Conservation (phyloP, 1,140 invertebrate species). For the Chlorops oryzae region DNA sequence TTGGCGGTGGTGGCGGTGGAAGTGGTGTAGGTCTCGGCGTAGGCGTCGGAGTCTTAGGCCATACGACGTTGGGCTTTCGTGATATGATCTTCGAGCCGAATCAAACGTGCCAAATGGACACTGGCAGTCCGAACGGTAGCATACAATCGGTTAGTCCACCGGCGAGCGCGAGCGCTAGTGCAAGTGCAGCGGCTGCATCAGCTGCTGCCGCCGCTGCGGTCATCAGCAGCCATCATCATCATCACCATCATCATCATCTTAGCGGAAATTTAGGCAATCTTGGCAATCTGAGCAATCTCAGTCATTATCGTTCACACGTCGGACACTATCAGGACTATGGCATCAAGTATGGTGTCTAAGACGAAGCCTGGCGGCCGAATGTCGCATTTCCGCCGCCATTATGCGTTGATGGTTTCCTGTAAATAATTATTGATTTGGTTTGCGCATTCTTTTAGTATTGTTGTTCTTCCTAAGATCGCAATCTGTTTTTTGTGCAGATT, state of each 20-base stretch:
- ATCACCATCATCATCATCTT: slow-evolving; percentile 42
- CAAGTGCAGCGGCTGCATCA: slow-evolving; percentile 27
- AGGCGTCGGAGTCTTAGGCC: slow-evolving; percentile 7
- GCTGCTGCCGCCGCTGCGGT: slow-evolving; percentile 35
- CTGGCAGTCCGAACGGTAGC: slow-evolving; percentile 44
- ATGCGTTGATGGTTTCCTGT: too few species aligned
- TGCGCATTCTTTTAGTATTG: too few species aligned
- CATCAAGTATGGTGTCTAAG: slow-evolving; percentile 47
- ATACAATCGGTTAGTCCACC: slow-evolving; percentile 42
- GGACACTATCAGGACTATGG: slow-evolving; percentile 47
- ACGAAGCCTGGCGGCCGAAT: background rate
- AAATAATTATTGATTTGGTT: too few species aligned
- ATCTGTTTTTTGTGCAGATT: too few species aligned
- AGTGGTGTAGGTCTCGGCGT: too few species aligned
- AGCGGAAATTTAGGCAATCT: slow-evolving; percentile 43
- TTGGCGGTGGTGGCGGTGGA: too few species aligned
- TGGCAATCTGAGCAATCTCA: slow-evolving; percentile 40
- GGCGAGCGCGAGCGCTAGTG: slow-evolving; percentile 16
- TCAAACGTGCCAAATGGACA: slow-evolving; percentile 44
- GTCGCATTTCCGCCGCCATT: too few species aligned
- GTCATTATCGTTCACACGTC: slow-evolving; percentile 43
- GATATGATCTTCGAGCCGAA: slow-evolving; percentile 48
- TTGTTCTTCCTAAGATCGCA: too few species aligned
- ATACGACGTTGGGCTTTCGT: slow-evolving; percentile 38
- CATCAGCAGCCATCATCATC: slow-evolving; percentile 38